Evolutionary conservation across 2,888 invertebrate species (phyloP).

Genomic region (Agapostemon virescens): DNA sequence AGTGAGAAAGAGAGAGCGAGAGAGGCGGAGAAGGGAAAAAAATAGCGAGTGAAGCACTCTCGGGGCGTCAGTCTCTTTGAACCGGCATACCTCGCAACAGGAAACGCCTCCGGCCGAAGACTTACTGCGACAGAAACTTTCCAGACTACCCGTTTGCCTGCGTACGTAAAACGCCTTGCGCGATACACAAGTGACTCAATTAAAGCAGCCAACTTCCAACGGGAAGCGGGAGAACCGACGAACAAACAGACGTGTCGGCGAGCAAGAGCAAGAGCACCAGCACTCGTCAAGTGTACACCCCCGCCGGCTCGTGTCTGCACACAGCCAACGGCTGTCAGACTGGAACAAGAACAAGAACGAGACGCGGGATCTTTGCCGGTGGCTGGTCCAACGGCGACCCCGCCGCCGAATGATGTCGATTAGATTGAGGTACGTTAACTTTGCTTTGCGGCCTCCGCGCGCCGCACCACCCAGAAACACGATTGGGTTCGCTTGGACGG

Average conservation of each 20-base stretch:
- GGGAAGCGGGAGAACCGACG: constrained; percentile 65
- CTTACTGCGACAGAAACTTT: constrained; percentile 61
- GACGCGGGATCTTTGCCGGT: constrained; percentile 9
- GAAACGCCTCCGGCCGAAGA: constrained; percentile 59
- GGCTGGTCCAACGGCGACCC: neutral
- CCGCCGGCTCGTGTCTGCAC: constrained; percentile 33
- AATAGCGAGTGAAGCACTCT: constrained; percentile 33
- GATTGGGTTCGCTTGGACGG: neutral
- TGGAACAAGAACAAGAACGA: constrained; percentile 11
- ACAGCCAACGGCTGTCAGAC: constrained; percentile 28
- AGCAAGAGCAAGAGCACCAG: constrained; percentile 7
- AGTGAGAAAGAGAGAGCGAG: neutral
- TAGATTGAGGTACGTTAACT: constrained; percentile 30
- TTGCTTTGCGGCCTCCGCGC: neutral
- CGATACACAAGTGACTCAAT: constrained; percentile 71
- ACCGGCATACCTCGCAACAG: constrained; percentile 43
- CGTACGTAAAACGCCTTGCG: constrained; percentile 63
- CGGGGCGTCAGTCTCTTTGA: constrained; percentile 43
- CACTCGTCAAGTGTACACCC: constrained; percentile 46
- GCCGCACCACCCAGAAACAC: neutral
- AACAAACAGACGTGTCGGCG: constrained; percentile 59
- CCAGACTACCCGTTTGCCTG: constrained; percentile 59
- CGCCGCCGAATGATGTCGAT: constrained; percentile 19
- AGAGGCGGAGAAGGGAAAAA: neutral
- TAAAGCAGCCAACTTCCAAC: constrained; percentile 66